phyloP scores from a whole-genome alignment of 2,888 invertebrate species.

The Augochlorella aurata region DNA sequence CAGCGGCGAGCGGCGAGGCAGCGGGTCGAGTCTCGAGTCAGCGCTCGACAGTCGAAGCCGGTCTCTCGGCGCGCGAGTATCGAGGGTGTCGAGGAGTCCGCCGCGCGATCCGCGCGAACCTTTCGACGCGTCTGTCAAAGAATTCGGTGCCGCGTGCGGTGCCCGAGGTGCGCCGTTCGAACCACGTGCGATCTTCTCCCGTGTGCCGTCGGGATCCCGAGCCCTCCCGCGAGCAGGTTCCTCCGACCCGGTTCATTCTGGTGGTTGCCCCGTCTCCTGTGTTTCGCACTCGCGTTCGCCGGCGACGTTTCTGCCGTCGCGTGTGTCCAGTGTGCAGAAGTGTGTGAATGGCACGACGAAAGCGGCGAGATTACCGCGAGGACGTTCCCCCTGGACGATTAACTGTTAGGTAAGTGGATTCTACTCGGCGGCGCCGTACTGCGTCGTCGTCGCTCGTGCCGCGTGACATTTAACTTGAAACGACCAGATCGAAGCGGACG shows the following conservation, averaged over 20 bases:
- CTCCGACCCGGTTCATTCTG: neutral
- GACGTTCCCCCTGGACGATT: conserved; percentile 48
- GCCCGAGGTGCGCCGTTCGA: neutral
- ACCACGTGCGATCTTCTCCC: neutral
- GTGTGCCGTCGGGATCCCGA: too few species aligned
- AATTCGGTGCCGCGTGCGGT: neutral
- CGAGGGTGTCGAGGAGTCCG: conserved; percentile 34
- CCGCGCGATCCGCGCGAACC: conserved; percentile 26
- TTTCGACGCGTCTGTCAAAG: conserved; percentile 31
- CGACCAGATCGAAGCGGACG: neutral
- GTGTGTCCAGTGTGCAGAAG: conserved; percentile 54
- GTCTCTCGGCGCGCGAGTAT: conserved; percentile 69
- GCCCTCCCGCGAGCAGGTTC: too few species aligned
- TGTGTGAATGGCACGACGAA: conserved; percentile 47
- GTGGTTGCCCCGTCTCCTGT: neutral
- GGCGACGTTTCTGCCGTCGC: conserved; percentile 32
- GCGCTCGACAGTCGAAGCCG: conserved; percentile 72
- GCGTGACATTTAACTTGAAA: conserved; percentile 9
- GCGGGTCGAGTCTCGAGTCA: conserved; percentile 50
- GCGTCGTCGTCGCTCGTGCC: neutral
- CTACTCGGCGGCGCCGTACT: neutral
- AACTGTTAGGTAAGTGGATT: conserved; percentile 41
- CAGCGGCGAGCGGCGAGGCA: conserved; percentile 49
- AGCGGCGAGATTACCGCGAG: conserved; percentile 41
- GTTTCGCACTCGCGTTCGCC: neutral